A percentile compares a stretch with the other conserved stretches of the same genome.
phyloP scores from a whole-genome alignment of 2,888 invertebrate genomes.

The Melikaiella ostensackeni region DNA sequence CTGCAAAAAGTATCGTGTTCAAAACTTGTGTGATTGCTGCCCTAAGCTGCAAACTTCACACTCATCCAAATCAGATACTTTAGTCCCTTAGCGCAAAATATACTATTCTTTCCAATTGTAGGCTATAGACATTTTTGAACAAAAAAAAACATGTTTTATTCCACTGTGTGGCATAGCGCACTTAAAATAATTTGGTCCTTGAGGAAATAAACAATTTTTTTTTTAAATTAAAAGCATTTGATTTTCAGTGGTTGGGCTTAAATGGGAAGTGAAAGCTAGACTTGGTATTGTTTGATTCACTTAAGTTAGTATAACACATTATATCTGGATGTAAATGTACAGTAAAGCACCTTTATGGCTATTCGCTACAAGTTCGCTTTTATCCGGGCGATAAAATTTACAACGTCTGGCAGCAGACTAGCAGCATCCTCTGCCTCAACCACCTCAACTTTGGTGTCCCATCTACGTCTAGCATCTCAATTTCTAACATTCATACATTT shows the following conservation, averaged over 20 bases:
- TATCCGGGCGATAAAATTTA: conserved; percentile 72
- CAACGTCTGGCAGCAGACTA: conserved; percentile 64
- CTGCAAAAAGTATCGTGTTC: no score
- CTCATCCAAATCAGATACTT: no score
- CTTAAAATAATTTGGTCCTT: no score
- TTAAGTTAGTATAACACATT: conserved; percentile 68
- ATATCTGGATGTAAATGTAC: conserved; percentile 69
- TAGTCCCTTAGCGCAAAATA: no score
- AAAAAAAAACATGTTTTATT: no score
- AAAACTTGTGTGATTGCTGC: no score
- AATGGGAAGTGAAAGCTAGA: conserved; percentile 26
- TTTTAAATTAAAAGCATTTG: neutral
- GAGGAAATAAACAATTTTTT: no score
- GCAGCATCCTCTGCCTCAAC: conserved; percentile 44
- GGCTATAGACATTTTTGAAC: no score
- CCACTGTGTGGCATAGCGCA: no score
- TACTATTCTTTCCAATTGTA: no score
- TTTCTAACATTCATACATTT: conserved; percentile 41
- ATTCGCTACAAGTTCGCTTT: conserved; percentile 67
- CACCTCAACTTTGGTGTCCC: conserved; percentile 38
- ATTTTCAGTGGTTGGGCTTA: neutral
- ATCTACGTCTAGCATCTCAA: conserved; percentile 43
- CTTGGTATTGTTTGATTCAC: conserved; percentile 62
- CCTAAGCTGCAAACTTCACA: no score
- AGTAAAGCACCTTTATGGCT: conserved; percentile 70